These are phyloP conservation scores for Tetragonisca angustula DNA, from an alignment of 2,888 invertebrate genomes.

Conservation along the genomic window DNA sequence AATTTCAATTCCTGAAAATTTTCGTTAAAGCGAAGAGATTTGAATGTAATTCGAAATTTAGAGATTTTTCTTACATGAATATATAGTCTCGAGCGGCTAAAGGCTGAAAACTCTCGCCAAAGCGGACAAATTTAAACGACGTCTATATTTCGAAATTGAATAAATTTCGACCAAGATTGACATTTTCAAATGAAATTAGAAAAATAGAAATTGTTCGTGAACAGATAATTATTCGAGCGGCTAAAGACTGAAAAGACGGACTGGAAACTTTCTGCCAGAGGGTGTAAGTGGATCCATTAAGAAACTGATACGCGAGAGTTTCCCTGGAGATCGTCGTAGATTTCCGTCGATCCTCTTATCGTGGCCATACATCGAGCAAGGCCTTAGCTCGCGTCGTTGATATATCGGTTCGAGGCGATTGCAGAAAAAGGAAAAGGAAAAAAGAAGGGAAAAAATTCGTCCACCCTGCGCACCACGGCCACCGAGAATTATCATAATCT, in stretches of 20 bases:
- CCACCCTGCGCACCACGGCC: conserved; percentile 41
- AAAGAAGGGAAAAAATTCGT: not conserved
- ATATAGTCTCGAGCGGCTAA: too few species aligned
- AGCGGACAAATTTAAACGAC: too few species aligned
- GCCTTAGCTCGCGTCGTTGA: conserved; percentile 33
- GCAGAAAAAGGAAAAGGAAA: conserved; percentile 9
- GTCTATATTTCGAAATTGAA: too few species aligned
- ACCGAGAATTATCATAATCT: conserved; percentile 78
- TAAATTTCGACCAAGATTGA: too few species aligned
- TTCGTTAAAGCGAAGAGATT: too few species aligned
- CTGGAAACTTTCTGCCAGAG: not conserved
- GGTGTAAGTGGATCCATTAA: not conserved
- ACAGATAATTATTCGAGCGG: not conserved
- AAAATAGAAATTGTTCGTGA: not conserved
- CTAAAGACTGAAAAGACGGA: not conserved
- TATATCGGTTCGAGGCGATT: conserved; percentile 37
- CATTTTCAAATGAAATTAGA: too few species aligned
- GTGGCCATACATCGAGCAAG: conserved; percentile 30
- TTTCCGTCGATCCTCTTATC: conserved; percentile 36
- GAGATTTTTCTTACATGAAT: too few species aligned
- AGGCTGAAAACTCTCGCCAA: too few species aligned
- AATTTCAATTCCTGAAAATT: too few species aligned
- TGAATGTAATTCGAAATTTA: too few species aligned
- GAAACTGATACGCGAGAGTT: conserved; percentile 37
- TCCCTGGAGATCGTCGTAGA: conserved; percentile 41